Evolutionary conservation across 2,113 vertebrate genomes (phyloP).

Genomic region (Oreochromis tanganicae): DNA sequence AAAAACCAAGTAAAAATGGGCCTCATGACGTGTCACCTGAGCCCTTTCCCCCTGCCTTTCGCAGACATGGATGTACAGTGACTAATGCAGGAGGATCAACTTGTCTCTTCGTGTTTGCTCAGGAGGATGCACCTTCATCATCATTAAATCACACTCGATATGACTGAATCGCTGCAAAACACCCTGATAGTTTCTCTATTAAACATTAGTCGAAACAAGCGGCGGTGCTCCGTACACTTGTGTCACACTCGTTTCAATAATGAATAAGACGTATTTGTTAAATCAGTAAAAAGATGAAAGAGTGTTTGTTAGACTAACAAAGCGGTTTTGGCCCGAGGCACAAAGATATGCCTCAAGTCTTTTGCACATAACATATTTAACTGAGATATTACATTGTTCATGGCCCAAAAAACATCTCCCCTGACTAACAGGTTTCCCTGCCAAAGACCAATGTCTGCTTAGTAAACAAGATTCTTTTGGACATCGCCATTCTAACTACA

Average conservation of each 20-base stretch:
- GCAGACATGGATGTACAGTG: slow-evolving; percentile 11
- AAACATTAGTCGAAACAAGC: not conserved
- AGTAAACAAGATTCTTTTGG: slow-evolving; percentile 66
- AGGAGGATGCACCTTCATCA: not conserved
- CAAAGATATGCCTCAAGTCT: slow-evolving; percentile 41
- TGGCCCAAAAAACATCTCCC: slow-evolving; percentile 68
- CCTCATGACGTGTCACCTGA: not conserved
- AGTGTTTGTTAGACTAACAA: slow-evolving; percentile 52
- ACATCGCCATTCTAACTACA: slow-evolving; percentile 60
- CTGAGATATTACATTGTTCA: slow-evolving; percentile 62
- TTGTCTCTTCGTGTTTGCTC: slow-evolving; percentile 40
- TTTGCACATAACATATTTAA: slow-evolving; percentile 60
- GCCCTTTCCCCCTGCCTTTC: slow-evolving; percentile 2
- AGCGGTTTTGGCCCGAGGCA: slow-evolving; percentile 49
- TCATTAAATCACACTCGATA: slow-evolving; percentile 35
- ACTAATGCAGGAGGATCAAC: slow-evolving; percentile 50
- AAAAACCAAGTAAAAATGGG: slow-evolving; percentile 32
- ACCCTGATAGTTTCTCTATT: not conserved
- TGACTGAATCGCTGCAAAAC: not conserved
- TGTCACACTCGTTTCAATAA: slow-evolving; percentile 30
- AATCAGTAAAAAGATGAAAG: slow-evolving; percentile 31
- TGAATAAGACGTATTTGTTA: slow-evolving; percentile 28
- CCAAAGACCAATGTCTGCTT: slow-evolving; percentile 69
- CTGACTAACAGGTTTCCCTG: slow-evolving; percentile 63
- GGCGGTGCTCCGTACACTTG: not conserved